Evolutionary conservation across 2,113 vertebrate species (phyloP).

Genomic region (Sceloporus tristichus): DNA sequence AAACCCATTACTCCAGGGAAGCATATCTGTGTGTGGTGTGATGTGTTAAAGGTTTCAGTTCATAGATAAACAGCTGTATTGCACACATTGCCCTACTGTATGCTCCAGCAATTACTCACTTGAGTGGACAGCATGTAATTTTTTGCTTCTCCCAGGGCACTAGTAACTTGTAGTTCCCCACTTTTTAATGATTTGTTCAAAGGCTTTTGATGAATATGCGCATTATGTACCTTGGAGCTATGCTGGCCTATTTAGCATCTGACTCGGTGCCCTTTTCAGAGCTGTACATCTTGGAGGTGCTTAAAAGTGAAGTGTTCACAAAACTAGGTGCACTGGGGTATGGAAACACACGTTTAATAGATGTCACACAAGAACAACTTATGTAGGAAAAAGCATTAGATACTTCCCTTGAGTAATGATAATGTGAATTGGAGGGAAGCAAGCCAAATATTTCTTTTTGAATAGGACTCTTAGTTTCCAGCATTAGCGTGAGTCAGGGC

Average conservation of each 20-base stretch:
- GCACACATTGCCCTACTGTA: constrained; percentile 38
- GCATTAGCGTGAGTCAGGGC: constrained; percentile 29
- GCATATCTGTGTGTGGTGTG: constrained; percentile 30
- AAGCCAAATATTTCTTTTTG: constrained; percentile 41
- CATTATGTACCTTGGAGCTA: constrained; percentile 24
- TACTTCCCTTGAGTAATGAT: constrained; percentile 30
- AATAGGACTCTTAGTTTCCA: constrained; percentile 42
- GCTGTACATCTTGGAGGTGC: constrained; percentile 19
- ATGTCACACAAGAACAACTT: constrained; percentile 45
- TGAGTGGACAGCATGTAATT: constrained; percentile 52
- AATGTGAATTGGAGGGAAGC: constrained; percentile 22
- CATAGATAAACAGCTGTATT: constrained; percentile 47
- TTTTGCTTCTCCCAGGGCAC: constrained; percentile 54
- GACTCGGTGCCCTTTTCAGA: constrained; percentile 21
- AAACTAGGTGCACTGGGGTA: constrained; percentile 20
- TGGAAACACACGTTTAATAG: constrained; percentile 45
- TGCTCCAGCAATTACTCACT: constrained; percentile 62
- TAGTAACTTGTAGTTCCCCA: constrained; percentile 46
- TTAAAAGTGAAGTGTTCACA: constrained; percentile 44
- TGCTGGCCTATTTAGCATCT: constrained; percentile 38
- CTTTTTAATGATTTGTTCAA: constrained; percentile 53
- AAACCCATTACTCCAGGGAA: constrained; percentile 13
- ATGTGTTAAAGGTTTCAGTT: constrained; percentile 33
- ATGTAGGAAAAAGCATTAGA: constrained; percentile 39
- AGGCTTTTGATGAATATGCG: constrained; percentile 51